These are phyloP conservation scores for Danionella dracula DNA, from an alignment of 2,797 vertebrate genomes.

Conservation along the genomic window DNA sequence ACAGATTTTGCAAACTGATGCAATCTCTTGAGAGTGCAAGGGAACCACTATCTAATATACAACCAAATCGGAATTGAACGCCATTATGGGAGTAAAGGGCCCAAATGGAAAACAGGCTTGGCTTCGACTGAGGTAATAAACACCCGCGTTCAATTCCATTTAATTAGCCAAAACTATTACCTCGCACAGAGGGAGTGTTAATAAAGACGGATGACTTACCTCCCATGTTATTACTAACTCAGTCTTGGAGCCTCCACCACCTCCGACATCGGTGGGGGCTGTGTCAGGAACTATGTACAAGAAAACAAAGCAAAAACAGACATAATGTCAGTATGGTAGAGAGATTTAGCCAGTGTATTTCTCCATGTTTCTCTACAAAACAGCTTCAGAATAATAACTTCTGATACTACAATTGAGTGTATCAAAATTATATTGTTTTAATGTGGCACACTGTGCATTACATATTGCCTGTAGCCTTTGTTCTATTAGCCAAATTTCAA, in stretches of 20 bases:
- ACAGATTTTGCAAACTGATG: neutral
- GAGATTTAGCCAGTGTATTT: neutral
- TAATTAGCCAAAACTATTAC: slow-evolving; percentile 52
- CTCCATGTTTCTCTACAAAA: neutral
- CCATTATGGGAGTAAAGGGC: slow-evolving; percentile 54
- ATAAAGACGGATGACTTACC: slow-evolving; percentile 79
- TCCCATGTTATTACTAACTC: slow-evolving; percentile 98
- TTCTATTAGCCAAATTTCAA: no score
- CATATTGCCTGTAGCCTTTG: no score
- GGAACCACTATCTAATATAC: slow-evolving; percentile 33
- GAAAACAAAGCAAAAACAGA: slow-evolving; percentile 21
- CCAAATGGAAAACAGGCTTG: slow-evolving; percentile 49
- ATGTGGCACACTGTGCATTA: no score
- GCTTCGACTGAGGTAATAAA: slow-evolving; percentile 56
- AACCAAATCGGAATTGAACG: slow-evolving; percentile 39
- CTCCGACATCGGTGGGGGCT: slow-evolving; percentile 86
- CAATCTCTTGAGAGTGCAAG: slow-evolving; percentile 22
- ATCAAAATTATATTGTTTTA: no score
- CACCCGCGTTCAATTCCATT: slow-evolving; percentile 45
- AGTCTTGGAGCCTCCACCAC: slow-evolving; percentile 90
- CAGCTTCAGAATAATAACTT: no score
- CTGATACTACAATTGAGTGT: no score
- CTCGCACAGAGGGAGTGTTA: slow-evolving; percentile 50
- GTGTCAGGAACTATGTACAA: slow-evolving; percentile 81
- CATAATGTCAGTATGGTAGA: slow-evolving; percentile 4